Conservation (phyloP, 2,888 invertebrate genomes). For the Protophormia terraenovae region DNA sequence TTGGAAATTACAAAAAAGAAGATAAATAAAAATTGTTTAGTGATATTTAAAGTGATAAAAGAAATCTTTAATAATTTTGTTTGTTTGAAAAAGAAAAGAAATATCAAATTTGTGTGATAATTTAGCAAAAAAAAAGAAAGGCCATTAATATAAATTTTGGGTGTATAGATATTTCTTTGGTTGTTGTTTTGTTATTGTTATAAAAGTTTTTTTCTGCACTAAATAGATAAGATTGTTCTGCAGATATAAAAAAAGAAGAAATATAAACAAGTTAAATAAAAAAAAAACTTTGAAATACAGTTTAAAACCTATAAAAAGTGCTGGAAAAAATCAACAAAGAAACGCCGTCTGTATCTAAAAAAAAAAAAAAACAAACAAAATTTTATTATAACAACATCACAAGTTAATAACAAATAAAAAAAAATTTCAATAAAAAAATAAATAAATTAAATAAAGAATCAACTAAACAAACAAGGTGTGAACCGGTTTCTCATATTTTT, state of each 20-base stretch:
- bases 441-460: not conserved
- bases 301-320: not conserved
- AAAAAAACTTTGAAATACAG: not conserved
- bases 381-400: conserved; percentile 7
- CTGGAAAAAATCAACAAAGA: not conserved
- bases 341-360: not conserved
- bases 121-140: not conserved
- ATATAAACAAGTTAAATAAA: not conserved
- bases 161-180: conserved; percentile 20
- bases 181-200: conserved; percentile 26
- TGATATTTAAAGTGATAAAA: not conserved
- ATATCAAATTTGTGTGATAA: not conserved
- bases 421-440: not conserved
- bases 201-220: not conserved
- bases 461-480: conserved; percentile 46
- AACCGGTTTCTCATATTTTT: conserved; percentile 52
- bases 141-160: not conserved
- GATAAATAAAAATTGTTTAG: not conserved
- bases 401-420: not conserved
- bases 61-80: not conserved
- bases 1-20: not conserved
- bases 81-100: not conserved
- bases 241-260: conserved; percentile 6
- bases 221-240: not conserved
- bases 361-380: not conserved